phyloP scores from a whole-genome alignment of 53 echinoderm and acorn worm genomes.

The Holothuria leucospilota region DNA sequence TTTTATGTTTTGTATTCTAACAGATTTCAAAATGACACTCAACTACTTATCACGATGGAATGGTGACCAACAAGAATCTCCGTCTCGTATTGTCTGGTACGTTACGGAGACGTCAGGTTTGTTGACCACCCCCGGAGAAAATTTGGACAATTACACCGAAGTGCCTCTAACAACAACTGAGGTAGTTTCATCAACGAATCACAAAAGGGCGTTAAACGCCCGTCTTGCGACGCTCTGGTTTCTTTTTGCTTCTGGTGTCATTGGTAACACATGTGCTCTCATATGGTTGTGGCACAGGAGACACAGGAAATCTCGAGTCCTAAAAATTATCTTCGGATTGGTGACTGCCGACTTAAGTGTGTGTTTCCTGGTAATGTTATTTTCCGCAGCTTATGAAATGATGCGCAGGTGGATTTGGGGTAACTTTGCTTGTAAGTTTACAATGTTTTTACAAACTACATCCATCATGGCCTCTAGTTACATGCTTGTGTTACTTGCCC shows the following conservation, averaged over 20 bases:
- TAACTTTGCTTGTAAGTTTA: slow-evolving; percentile 79
- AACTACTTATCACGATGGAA: not conserved
- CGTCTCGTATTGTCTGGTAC: not conserved
- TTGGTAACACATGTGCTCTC: slow-evolving; percentile 84
- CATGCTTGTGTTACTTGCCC: slow-evolving; percentile 87
- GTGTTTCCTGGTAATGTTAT: slow-evolving; percentile 82
- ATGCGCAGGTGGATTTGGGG: slow-evolving; percentile 83
- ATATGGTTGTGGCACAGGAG: slow-evolving; percentile 89
- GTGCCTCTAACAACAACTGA: not conserved
- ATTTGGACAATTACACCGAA: not conserved
- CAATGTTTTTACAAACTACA: slow-evolving; percentile 87
- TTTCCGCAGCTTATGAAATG: slow-evolving; percentile 79
- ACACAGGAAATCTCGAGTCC: slow-evolving; percentile 79
- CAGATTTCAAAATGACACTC: slow-evolving; percentile 10
- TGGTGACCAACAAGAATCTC: slow-evolving; percentile 14
- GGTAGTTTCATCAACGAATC: not conserved
- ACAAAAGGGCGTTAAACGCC: slow-evolving; percentile 39
- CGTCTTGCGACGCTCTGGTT: slow-evolving; percentile 80
- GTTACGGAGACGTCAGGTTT: not conserved
- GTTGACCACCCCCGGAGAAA: not conserved
- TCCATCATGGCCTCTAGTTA: slow-evolving; percentile 89
- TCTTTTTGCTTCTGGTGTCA: slow-evolving; percentile 79
- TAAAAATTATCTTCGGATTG: slow-evolving; percentile 88
- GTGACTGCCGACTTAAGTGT: slow-evolving; percentile 88
- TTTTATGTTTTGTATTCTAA: not conserved